phyloP scores from a whole-genome alignment of 2,888 invertebrate genomes.

The Dryobota labecula region DNA sequence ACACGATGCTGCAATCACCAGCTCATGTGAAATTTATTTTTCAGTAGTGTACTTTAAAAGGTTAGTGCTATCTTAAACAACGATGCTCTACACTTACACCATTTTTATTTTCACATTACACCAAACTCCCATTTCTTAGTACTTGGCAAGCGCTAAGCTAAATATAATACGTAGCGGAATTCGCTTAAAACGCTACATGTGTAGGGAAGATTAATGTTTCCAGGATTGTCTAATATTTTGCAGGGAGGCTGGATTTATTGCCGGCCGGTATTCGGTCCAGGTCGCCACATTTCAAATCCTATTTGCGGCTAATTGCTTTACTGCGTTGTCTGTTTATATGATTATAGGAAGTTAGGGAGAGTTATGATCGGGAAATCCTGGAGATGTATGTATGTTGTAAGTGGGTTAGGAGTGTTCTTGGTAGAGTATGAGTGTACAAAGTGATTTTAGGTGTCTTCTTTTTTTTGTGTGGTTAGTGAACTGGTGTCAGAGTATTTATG shows the following conservation, averaged over 20 bases:
- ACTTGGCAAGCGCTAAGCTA: slow-evolving; percentile 53
- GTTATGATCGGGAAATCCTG: slow-evolving; percentile 31
- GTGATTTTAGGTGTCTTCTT: background rate
- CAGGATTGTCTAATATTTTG: slow-evolving; percentile 73
- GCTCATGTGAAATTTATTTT: too few relatives aligned
- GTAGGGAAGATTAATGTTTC: slow-evolving; percentile 68
- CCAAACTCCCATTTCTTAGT: slow-evolving; percentile 37
- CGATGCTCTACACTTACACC: slow-evolving; percentile 23
- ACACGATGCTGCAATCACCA: too few relatives aligned
- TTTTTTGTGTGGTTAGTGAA: too few relatives aligned
- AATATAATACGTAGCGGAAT: slow-evolving; percentile 60
- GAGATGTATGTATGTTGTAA: background rate
- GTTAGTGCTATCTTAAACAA: background rate
- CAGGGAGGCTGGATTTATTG: slow-evolving; percentile 66
- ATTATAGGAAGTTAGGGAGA: slow-evolving; percentile 10
- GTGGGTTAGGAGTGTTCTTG: slow-evolving; percentile 34
- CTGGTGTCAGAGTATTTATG: too few relatives aligned
- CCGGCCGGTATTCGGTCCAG: slow-evolving; percentile 57
- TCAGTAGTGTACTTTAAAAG: background rate
- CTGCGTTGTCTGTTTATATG: slow-evolving; percentile 33
- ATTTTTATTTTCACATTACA: slow-evolving; percentile 42
- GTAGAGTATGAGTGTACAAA: background rate
- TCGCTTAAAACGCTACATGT: slow-evolving; percentile 59
- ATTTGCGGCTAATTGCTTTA: slow-evolving; percentile 67
- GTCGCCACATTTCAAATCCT: slow-evolving; percentile 60